These are phyloP conservation scores for Melanostoma scalare DNA, from an alignment of 2,888 invertebrate genomes.

Conservation along the genomic window DNA sequence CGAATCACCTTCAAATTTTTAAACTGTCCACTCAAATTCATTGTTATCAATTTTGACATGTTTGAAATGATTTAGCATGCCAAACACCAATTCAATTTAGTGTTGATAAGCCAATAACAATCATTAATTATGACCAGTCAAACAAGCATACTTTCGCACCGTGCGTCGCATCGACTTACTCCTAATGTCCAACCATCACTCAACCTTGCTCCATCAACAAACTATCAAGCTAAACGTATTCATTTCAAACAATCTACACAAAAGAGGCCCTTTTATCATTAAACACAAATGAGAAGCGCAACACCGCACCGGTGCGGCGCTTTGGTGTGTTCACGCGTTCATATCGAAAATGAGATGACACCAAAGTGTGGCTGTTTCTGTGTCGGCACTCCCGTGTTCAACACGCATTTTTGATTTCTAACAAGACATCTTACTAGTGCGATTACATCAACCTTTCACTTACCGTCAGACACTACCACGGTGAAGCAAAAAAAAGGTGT, in stretches of 20 bases:
- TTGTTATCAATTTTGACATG: conserved; percentile 37
- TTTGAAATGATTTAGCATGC: conserved; percentile 30
- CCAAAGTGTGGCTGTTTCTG: conserved; percentile 25
- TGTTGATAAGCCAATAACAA: conserved; percentile 49
- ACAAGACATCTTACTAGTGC: conserved; percentile 44
- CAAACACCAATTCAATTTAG: conserved; percentile 31
- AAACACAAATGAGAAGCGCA: not conserved
- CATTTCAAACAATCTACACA: conserved; percentile 22
- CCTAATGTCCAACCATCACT: conserved; percentile 21
- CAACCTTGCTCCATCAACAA: conserved; percentile 47
- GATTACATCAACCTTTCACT: conserved; percentile 67
- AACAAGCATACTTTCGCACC: conserved; percentile 21
- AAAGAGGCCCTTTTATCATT: conserved; percentile 34
- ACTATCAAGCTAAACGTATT: conserved; percentile 11
- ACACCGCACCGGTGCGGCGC: too few relatives aligned
- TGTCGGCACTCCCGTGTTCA: conserved; percentile 42
- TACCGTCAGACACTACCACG: conserved; percentile 35
- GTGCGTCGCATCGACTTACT: not conserved
- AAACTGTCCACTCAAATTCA: conserved; percentile 4
- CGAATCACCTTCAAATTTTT: conserved; percentile 8
- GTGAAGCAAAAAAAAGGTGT: conserved; percentile 9
- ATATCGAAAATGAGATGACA: conserved; percentile 29
- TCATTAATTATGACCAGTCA: conserved; percentile 41
- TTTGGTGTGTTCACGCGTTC: conserved; percentile 5
- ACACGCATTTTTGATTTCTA: conserved; percentile 38